Evolutionary conservation across 2,113 vertebrate genomes (phyloP).

Genomic region (Planiliza haematocheilus): DNA sequence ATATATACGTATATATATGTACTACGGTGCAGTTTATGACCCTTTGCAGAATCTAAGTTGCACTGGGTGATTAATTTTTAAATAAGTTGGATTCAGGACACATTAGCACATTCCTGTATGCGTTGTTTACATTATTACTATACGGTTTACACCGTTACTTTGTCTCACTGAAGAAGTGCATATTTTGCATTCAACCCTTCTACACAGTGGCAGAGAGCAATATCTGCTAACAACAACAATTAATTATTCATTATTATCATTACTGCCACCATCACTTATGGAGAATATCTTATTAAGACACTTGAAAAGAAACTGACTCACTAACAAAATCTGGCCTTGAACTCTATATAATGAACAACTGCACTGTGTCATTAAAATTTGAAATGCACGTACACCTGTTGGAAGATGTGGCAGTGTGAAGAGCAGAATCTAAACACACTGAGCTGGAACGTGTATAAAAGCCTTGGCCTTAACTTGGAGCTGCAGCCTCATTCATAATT

Average conservation of each 20-base stretch:
- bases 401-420: neutral
- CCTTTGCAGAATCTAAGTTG: neutral
- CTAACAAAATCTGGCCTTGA: conserved; percentile 26
- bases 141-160: neutral
- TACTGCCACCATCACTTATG: conserved; percentile 9
- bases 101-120: neutral
- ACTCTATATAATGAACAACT: conserved; percentile 16
- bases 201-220: neutral
- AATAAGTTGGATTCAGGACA: neutral
- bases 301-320: conserved; percentile 8
- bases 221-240: conserved; percentile 28
- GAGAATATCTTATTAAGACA: conserved; percentile 25
- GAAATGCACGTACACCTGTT: conserved; percentile 33
- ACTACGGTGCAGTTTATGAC: neutral
- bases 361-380: conserved; percentile 22
- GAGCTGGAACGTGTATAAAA: neutral
- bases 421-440: neutral
- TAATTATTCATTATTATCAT: conserved; percentile 48
- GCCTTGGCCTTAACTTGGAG: conserved; percentile 15
- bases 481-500: neutral
- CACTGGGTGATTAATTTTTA: neutral
- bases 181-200: conserved; percentile 23
- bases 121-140: conserved; percentile 20
- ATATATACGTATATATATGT: neutral
- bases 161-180: neutral